Evolutionary conservation across 1,140 invertebrate genomes (phyloP).

Genomic region (Cepaea nemoralis): DNA sequence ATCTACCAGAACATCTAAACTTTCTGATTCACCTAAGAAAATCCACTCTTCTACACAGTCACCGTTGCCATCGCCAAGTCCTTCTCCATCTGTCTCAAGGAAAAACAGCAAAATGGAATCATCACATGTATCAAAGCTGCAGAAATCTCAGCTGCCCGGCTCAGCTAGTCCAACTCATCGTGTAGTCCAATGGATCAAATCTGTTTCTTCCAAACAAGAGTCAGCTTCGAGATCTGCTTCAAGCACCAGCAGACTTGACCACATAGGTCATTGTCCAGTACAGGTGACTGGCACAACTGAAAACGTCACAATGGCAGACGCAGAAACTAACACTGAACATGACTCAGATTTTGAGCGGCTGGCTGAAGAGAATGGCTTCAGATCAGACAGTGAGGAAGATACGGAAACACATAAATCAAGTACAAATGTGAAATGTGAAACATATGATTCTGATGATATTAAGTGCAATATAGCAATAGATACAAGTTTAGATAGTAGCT

Average conservation of each 20-base stretch:
- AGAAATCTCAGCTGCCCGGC: slow-evolving; percentile 52
- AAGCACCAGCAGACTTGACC: neutral
- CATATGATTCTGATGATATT: slow-evolving; percentile 3
- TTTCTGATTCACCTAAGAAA: slow-evolving; percentile 49
- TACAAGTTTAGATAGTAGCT: slow-evolving; percentile 63
- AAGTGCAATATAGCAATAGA: slow-evolving; percentile 51
- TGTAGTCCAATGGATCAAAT: slow-evolving; percentile 67
- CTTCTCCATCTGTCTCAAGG: slow-evolving; percentile 48
- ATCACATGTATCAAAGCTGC: slow-evolving; percentile 36
- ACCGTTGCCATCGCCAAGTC: slow-evolving; percentile 56
- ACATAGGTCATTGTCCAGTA: neutral
- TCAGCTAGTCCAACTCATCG: slow-evolving; percentile 58
- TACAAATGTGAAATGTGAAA: slow-evolving; percentile 28
- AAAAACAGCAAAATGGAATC: slow-evolving; percentile 34
- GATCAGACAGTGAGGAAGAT: slow-evolving; percentile 30
- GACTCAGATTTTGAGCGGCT: slow-evolving; percentile 52
- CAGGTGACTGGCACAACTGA: slow-evolving; percentile 14
- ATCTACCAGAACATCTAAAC: slow-evolving; percentile 48
- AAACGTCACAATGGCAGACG: slow-evolving; percentile 47
- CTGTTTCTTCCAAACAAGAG: slow-evolving; percentile 53
- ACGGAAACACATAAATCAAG: slow-evolving; percentile 15
- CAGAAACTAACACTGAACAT: slow-evolving; percentile 54
- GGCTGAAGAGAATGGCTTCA: slow-evolving; percentile 44
- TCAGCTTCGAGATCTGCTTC: slow-evolving; percentile 7
- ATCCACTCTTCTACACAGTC: slow-evolving; percentile 50